These are phyloP conservation scores for Camelus dromedarius DNA, from an alignment of 2,113 vertebrate genomes.

Conservation along the genomic window DNA sequence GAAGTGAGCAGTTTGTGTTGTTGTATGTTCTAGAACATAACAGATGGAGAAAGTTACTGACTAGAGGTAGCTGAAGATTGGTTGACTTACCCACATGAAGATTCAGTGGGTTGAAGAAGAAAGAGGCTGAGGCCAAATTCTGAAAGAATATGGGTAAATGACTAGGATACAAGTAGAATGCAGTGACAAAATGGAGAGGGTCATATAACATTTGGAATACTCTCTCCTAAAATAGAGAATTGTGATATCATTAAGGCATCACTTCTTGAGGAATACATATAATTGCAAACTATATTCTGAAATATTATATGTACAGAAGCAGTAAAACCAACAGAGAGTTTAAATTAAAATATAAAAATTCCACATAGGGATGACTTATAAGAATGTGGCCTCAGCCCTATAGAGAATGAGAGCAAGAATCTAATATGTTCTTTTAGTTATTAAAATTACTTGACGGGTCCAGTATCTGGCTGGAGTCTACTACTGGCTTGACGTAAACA, in stretches of 20 bases:
- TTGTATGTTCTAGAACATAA: not conserved
- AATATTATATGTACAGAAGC: not conserved
- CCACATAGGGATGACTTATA: not conserved
- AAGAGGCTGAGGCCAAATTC: not conserved
- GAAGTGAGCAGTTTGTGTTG: not conserved
- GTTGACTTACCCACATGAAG: not conserved
- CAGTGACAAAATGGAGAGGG: not conserved
- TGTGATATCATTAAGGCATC: not conserved
- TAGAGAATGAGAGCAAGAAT: conserved; percentile 61
- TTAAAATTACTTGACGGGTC: conserved; percentile 66
- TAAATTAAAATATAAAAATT: conserved; percentile 42
- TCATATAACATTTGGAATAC: not conserved
- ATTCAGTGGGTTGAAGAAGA: not conserved
- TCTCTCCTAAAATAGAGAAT: not conserved
- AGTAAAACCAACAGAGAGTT: conserved; percentile 35
- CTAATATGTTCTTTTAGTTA: conserved; percentile 59
- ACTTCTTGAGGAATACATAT: not conserved
- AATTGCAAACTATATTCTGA: conserved; percentile 1
- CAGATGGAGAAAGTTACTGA: not conserved
- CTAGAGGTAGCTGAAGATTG: not conserved
- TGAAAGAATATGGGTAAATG: not conserved
- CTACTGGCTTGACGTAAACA: conserved; percentile 64
- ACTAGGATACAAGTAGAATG: not conserved
- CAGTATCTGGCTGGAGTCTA: conserved; percentile 69
- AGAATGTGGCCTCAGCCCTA: conserved; percentile 20